These are phyloP conservation scores for Gonioctena quinquepunctata DNA, from an alignment of 1,140 invertebrate genomes.

Conservation along the genomic window DNA sequence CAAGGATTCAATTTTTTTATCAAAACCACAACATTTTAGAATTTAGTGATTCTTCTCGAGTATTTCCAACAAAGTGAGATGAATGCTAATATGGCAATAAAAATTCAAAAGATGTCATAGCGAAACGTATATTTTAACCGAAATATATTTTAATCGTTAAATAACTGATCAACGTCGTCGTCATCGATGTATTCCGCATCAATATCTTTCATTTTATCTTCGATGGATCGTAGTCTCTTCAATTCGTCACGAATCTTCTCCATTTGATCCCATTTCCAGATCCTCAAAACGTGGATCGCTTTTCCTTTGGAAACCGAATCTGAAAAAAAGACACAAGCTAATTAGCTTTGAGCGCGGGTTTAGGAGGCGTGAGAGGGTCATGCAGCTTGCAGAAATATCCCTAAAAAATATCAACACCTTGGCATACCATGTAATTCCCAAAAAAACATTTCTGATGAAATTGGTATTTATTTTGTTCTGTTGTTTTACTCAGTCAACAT, in stretches of 20 bases:
- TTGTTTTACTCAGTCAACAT: no score
- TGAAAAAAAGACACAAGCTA: not conserved
- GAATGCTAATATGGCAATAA: no score
- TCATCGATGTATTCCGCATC: slow-evolving; percentile 7
- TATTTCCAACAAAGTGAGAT: no score
- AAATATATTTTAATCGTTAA: no score
- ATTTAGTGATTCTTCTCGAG: no score
- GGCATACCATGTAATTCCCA: not conserved
- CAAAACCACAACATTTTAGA: no score
- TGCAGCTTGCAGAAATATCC: not conserved
- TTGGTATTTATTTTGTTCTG: no score
- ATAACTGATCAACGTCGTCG: not conserved
- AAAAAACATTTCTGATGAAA: not conserved
- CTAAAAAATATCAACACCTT: not conserved
- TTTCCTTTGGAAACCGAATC: slow-evolving; percentile 37
- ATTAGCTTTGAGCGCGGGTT: not conserved
- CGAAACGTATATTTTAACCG: no score
- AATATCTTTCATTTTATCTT: slow-evolving; percentile 34
- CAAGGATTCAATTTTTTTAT: no score
- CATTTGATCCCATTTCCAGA: slow-evolving; percentile 45
- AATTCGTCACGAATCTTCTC: slow-evolving; percentile 47
- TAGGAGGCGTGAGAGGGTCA: not conserved
- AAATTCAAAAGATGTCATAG: no score
- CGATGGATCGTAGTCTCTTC: slow-evolving; percentile 35
- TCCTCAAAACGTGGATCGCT: slow-evolving; percentile 40